Evolutionary conservation across 2,888 invertebrate genomes (phyloP).

Genomic region (Xestia sexstrigata): DNA sequence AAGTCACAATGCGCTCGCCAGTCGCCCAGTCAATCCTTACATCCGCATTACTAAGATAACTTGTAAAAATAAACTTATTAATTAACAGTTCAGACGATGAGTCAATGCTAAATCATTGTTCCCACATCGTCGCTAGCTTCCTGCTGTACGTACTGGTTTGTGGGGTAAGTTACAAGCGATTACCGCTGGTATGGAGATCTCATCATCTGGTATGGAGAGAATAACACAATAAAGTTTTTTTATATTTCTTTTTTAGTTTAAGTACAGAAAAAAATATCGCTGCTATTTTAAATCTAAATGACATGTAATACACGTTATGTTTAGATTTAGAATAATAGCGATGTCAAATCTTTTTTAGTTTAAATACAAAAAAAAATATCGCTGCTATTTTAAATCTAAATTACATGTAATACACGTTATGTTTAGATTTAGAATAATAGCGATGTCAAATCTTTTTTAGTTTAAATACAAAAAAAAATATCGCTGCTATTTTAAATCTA

Average conservation of each 20-base stretch:
- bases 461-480: no score
- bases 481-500: no score
- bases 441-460: neutral
- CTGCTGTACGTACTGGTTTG: constrained; percentile 31
- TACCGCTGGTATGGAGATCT: neutral
- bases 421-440: neutral
- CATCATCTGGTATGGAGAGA: neutral
- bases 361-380: no score
- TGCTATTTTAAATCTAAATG: no score
- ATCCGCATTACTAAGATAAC: constrained; percentile 62
- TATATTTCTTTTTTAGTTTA: no score
- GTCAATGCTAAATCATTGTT: constrained; percentile 61
- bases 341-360: neutral
- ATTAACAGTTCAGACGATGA: constrained; percentile 59
- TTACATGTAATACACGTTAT: no score
- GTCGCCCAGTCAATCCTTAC: constrained; percentile 22
- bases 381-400: no score
- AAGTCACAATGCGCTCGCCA: constrained; percentile 35
- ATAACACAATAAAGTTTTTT: no score
- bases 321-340: neutral
- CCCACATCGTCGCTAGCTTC: constrained; percentile 57
- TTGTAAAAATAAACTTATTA: constrained; percentile 62
- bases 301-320: no score
- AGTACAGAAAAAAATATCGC: no score
- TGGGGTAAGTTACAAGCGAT: constrained; percentile 35